phyloP scores from a whole-genome alignment of 2,113 vertebrate species.

The Tautogolabrus adspersus region DNA sequence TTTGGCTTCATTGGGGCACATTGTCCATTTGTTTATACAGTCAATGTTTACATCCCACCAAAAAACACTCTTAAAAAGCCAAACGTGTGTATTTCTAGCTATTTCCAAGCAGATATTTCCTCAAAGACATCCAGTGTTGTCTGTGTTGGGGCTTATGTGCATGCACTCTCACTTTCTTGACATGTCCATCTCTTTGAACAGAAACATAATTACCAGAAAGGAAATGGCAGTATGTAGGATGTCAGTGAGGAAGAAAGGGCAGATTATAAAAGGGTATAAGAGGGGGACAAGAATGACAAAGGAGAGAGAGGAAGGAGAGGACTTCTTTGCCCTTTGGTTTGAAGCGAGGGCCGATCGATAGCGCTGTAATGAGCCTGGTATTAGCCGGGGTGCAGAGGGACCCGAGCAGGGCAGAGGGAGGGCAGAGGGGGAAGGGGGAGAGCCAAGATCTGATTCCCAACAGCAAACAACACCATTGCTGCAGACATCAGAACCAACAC shows the following conservation, averaged over 20 bases:
- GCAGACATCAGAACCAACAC: conserved; percentile 74
- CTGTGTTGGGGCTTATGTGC: neutral
- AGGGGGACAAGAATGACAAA: conserved; percentile 61
- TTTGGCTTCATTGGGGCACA: neutral
- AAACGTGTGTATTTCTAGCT: conserved; percentile 7
- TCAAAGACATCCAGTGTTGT: neutral
- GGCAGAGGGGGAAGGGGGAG: conserved; percentile 47
- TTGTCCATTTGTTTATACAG: conserved; percentile 3
- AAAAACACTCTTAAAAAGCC: neutral
- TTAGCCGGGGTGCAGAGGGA: conserved; percentile 79
- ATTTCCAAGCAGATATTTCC: conserved; percentile 1
- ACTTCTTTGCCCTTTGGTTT: conserved; percentile 76
- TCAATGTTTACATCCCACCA: neutral
- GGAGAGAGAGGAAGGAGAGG: conserved; percentile 60
- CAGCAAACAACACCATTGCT: conserved; percentile 76
- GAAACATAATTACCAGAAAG: conserved; percentile 42
- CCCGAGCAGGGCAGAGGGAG: conserved; percentile 61
- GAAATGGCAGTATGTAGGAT: conserved; percentile 23
- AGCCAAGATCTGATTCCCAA: conserved; percentile 73
- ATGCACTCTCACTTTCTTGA: conserved; percentile 1
- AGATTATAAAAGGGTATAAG: conserved; percentile 60
- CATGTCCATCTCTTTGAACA: conserved; percentile 41
- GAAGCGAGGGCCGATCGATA: conserved; percentile 74
- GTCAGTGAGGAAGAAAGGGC: conserved; percentile 25
- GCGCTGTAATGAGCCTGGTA: conserved; percentile 79